Evolutionary conservation across 2,888 invertebrate genomes (phyloP).

Genomic region (Sinotaia quadrata): DNA sequence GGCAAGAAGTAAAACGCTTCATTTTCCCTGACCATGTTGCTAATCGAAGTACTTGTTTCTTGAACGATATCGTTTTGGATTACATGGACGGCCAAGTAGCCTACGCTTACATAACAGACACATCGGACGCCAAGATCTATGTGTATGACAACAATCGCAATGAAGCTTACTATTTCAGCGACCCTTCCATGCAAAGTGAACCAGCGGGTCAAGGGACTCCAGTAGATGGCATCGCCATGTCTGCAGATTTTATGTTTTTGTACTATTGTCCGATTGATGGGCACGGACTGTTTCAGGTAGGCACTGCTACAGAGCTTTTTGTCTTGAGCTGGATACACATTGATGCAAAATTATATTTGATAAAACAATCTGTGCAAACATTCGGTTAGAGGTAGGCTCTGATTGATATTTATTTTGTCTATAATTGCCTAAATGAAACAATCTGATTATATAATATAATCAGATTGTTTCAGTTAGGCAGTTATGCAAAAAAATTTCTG

Average conservation of each 20-base stretch:
- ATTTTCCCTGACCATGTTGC: slow-evolving; percentile 51
- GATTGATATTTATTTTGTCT: no score
- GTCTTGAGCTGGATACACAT: no score
- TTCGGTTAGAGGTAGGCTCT: no score
- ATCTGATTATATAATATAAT: no score
- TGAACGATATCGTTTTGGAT: slow-evolving; percentile 59
- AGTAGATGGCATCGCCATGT: slow-evolving; percentile 60
- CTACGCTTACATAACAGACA: slow-evolving; percentile 58
- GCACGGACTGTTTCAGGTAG: slow-evolving; percentile 41
- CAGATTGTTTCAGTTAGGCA: no score
- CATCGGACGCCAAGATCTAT: slow-evolving; percentile 46
- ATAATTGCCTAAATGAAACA: no score
- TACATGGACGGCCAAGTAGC: slow-evolving; percentile 50
- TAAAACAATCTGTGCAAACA: no score
- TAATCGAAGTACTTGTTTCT: slow-evolving; percentile 43
- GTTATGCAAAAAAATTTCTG: no score
- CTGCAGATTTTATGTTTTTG: slow-evolving; percentile 51
- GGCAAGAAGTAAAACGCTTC: slow-evolving; percentile 42
- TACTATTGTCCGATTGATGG: slow-evolving; percentile 56
- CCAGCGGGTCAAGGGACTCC: slow-evolving; percentile 37
- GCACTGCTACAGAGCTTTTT: neutral
- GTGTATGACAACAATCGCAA: slow-evolving; percentile 49
- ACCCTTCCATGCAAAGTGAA: slow-evolving; percentile 46
- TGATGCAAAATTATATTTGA: no score
- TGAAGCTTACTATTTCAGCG: slow-evolving; percentile 44